phyloP scores from a whole-genome alignment of 2,888 invertebrate genomes.

The Gymnosoma rotundatum region DNA sequence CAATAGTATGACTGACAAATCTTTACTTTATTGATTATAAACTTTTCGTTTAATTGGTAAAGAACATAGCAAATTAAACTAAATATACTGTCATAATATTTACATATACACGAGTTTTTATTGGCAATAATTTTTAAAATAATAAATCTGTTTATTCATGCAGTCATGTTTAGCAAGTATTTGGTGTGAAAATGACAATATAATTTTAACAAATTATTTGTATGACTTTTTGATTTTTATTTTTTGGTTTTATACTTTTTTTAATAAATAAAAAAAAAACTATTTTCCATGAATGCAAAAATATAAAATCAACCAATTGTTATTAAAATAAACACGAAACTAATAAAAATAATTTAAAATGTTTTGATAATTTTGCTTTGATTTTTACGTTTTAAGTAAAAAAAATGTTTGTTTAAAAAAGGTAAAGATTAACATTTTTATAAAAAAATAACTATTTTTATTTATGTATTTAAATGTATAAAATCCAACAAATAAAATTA shows the following conservation, averaged over 20 bases:
- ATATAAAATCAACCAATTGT: not conserved
- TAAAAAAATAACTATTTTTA: too few species aligned
- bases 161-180: conserved; percentile 25
- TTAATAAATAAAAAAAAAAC: not conserved
- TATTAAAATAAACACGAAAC: not conserved
- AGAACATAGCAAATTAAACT: not conserved
- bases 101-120: conserved; percentile 9
- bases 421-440: too few species aligned
- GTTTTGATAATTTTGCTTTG: not conserved
- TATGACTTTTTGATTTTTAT: conserved; percentile 1
- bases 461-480: too few species aligned
- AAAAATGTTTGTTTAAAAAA: too few species aligned
- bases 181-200: conserved; percentile 44
- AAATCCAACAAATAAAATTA: too few species aligned
- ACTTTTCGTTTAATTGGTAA: not conserved
- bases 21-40: conserved; percentile 4
- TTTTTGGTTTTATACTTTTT: not conserved
- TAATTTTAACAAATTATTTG: conserved; percentile 40
- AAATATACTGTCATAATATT: conserved; percentile 30
- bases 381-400: too few species aligned
- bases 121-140: conserved; percentile 39
- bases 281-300: not conserved
- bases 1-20: not conserved
- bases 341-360: not conserved
- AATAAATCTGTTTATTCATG: conserved; percentile 35